These are phyloP conservation scores for Nyctalus aviator DNA, from an alignment of 2,797 vertebrate genomes.

Conservation along the genomic window DNA sequence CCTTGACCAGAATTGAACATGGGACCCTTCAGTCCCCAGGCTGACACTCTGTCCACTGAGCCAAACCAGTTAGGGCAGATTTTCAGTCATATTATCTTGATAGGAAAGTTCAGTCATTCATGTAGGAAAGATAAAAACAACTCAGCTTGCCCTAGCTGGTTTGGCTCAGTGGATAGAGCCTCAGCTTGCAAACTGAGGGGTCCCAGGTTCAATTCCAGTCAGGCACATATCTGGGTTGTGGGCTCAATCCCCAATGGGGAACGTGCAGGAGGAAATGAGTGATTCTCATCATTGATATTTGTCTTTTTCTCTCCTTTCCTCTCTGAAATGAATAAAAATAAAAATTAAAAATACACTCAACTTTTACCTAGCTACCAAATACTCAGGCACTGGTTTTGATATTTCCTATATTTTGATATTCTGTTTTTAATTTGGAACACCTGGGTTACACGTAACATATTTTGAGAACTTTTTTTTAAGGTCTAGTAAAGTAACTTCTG, in stretches of 20 bases:
- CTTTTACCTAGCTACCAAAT: slow-evolving; percentile 13
- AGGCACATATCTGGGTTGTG: too few species aligned
- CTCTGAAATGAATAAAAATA: too few species aligned
- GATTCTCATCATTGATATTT: too few species aligned
- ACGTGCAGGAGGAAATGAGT: too few species aligned
- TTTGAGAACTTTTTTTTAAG: slow-evolving; percentile 44
- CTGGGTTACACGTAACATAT: slow-evolving; percentile 17
- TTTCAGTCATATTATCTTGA: slow-evolving; percentile 10
- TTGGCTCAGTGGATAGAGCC: too few species aligned
- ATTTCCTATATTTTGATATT: slow-evolving; percentile 13
- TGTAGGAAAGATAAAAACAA: slow-evolving; percentile 46
- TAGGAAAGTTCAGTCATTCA: slow-evolving; percentile 50
- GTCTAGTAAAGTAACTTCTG: slow-evolving; percentile 55
- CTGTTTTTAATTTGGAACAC: slow-evolving; percentile 39
- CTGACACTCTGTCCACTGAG: too few species aligned
- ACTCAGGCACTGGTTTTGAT: background rate
- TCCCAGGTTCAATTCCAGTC: too few species aligned
- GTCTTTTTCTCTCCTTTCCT: too few species aligned
- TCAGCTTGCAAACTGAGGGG: too few species aligned
- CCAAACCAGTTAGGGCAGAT: background rate
- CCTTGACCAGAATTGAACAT: too few species aligned
- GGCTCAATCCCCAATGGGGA: too few species aligned
- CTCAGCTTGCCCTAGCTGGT: background rate
- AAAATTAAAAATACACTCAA: background rate
- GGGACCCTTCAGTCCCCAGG: too few species aligned